Conservation (phyloP, 2,797 vertebrate species). For the Smutsia gigantea region DNA sequence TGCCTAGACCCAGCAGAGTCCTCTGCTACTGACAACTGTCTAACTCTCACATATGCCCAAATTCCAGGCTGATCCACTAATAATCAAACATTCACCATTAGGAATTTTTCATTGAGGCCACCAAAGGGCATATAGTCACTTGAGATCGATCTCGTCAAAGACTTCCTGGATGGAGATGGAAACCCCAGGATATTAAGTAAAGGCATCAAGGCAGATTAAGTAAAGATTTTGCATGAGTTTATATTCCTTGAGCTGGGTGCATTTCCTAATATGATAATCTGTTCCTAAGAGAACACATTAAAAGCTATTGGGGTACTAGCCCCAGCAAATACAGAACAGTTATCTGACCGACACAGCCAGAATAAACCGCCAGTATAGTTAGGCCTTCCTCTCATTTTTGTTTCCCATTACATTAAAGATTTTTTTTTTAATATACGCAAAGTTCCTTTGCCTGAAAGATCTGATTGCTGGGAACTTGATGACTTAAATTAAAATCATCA, state of each 20-base stretch:
- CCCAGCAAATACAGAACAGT: background rate
- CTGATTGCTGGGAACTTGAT: background rate
- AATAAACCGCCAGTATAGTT: background rate
- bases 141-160: background rate
- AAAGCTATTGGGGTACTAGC: background rate
- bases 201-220: background rate
- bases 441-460: conserved; percentile 18
- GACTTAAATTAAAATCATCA: conserved; percentile 38
- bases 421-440: background rate
- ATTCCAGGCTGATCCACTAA: background rate
- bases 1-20: background rate
- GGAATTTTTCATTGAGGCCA: background rate
- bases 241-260: background rate
- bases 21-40: background rate
- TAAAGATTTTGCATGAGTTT: background rate
- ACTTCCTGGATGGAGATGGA: background rate
- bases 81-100: background rate
- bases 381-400: background rate
- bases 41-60: background rate
- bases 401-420: background rate
- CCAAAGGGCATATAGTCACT: background rate
- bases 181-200: background rate
- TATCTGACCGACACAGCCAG: background rate
- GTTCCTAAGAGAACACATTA: conserved; percentile 11
- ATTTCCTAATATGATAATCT: background rate